Conservation (phyloP, 2,113 vertebrate species). For the Pholis gunnellus region DNA sequence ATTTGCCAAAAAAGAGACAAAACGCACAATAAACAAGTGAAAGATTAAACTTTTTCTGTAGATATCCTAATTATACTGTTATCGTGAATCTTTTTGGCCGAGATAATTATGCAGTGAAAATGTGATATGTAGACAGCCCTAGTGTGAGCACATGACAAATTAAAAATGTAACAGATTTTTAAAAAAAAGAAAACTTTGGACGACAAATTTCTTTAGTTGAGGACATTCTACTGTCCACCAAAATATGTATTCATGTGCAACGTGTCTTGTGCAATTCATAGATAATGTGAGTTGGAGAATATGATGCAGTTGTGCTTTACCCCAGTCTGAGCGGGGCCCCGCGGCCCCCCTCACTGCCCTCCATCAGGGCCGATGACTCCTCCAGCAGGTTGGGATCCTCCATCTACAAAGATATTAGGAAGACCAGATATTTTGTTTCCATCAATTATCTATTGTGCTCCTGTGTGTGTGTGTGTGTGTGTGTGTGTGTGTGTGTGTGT, state of each 20-base stretch:
- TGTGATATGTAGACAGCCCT: too few species aligned
- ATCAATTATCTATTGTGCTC: background rate
- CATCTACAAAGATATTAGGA: slow-evolving; percentile 91
- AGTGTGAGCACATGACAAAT: too few species aligned
- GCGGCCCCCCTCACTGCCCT: slow-evolving; percentile 93
- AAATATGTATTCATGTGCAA: background rate
- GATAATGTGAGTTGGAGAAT: background rate
- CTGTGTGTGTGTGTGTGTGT: background rate
- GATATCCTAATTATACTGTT: too few species aligned
- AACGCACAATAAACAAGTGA: background rate
- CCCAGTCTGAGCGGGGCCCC: slow-evolving; percentile 94
- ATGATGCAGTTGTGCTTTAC: slow-evolving; percentile 75
- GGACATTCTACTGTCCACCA: background rate
- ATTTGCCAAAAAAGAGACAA: background rate
- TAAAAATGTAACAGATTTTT: background rate
- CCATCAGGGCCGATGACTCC: slow-evolving; percentile 96
- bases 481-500: background rate
- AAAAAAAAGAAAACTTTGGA: background rate
- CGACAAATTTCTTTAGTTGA: background rate
- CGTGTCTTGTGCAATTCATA: background rate
- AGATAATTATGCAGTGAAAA: too few species aligned
- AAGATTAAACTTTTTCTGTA: background rate
- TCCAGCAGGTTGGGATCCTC: slow-evolving; percentile 98
- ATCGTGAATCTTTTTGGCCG: too few species aligned
- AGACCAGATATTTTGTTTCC: background rate